Percentiles rank a stretch among this genome's conserved stretches.
Evolutionary conservation across 2,797 vertebrate species (phyloP).

Genomic region (Falco columbarius): DNA sequence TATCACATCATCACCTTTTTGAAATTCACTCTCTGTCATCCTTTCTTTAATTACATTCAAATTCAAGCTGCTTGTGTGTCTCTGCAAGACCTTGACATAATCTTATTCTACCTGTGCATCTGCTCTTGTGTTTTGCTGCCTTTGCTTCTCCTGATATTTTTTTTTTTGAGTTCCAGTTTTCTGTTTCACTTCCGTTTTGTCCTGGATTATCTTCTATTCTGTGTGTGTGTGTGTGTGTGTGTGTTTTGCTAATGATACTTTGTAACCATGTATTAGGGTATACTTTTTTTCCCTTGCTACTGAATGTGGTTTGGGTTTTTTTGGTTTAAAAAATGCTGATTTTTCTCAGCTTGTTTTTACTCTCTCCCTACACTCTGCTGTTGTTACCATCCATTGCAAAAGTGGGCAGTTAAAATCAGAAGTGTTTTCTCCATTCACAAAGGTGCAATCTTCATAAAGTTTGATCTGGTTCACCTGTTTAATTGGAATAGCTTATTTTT

Average conservation of each 20-base stretch:
- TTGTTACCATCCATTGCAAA: background rate
- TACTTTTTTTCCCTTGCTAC: background rate
- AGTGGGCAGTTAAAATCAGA: background rate
- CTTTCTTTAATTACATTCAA: slow-evolving; percentile 52
- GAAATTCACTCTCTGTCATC: slow-evolving; percentile 40
- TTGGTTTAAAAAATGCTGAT: background rate
- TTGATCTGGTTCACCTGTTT: background rate
- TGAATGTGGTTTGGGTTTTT: background rate
- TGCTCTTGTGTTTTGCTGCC: background rate
- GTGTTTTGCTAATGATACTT: background rate
- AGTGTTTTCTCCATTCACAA: background rate
- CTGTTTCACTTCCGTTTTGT: background rate
- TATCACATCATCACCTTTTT: slow-evolving; percentile 33
- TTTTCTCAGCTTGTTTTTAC: background rate
- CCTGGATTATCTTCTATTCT: background rate
- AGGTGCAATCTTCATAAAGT: background rate
- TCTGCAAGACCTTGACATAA: slow-evolving; percentile 26
- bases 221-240: background rate
- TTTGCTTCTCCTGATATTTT: background rate
- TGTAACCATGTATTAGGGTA: background rate
- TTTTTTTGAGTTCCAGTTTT: background rate
- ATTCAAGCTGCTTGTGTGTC: slow-evolving; percentile 9
- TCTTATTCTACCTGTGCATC: background rate
- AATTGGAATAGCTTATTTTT: background rate
- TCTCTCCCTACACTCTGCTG: background rate